phyloP scores from a whole-genome alignment of 2,888 invertebrate genomes.

The Notodonta ziczac region DNA sequence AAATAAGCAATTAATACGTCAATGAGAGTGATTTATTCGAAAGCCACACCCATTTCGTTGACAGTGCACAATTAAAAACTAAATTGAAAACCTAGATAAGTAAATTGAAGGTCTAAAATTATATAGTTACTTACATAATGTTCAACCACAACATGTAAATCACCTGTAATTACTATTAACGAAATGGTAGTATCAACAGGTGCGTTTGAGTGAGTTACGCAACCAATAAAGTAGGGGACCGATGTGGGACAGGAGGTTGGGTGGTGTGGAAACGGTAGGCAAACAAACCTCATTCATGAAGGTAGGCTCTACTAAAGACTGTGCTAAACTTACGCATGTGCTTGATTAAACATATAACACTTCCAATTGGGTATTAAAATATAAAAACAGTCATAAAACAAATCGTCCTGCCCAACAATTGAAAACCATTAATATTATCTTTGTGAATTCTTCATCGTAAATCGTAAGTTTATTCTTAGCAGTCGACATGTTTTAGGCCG shows the following conservation, averaged over 20 bases:
- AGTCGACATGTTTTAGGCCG: too few species aligned
- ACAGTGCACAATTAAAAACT: conserved; percentile 54
- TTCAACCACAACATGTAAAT: conserved; percentile 44
- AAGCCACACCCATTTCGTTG: conserved; percentile 40
- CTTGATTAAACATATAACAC: too few species aligned
- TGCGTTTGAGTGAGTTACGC: conserved; percentile 37
- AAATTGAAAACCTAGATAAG: conserved; percentile 52
- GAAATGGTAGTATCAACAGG: conserved; percentile 37
- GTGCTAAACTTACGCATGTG: too few species aligned
- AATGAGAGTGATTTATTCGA: conserved; percentile 39
- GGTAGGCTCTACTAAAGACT: too few species aligned
- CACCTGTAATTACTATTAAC: conserved; percentile 44
- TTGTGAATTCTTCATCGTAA: too few species aligned
- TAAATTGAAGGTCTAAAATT: conserved; percentile 52
- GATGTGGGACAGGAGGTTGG: neutral
- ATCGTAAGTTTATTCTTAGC: too few species aligned
- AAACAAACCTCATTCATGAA: conserved; percentile 14
- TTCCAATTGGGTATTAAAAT: too few species aligned
- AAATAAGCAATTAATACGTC: too few species aligned
- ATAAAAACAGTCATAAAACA: too few species aligned
- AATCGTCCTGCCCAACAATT: too few species aligned
- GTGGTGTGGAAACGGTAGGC: conserved; percentile 16
- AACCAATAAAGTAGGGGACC: conserved; percentile 12
- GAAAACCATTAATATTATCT: too few species aligned
- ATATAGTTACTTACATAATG: conserved; percentile 49